Base-by-base conservation (phyloP, 2,797 vertebrate genomes). In the Diceros bicornis region DNA sequence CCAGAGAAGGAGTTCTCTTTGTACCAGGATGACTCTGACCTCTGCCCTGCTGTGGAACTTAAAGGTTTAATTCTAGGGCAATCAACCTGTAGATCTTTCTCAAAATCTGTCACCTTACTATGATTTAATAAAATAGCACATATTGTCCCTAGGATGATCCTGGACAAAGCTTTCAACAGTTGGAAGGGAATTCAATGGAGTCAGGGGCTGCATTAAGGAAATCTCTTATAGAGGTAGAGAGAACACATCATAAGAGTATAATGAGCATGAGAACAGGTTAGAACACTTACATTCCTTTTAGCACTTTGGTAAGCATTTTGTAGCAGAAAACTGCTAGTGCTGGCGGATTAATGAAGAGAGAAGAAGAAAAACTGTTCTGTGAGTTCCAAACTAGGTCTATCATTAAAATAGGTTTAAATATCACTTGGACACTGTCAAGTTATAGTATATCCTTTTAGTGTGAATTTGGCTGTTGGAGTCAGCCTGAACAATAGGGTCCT, bases 391-490 rank as follows among this genome's bases (percentile, higher is more conserved):
- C 25, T 41, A 89, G 68, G 72, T 47, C 37, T 57, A 27, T 93
- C 50, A 82, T 78, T 95, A 89, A 92, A 92, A 79, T 12, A 92
- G 64, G 29, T 86, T 95, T 97, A 88, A 91, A 72, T 94, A 88
- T 82, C 74, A 55, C 61, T 81, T 50, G 55, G 71, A 83, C 47
- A 20, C 52, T 4, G 13, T 87, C 57, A 77, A 84, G 52, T 81
- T 93, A 82, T 11, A 85, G 82, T 20, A 10, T 3, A 44, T 75
- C 74, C 47, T 91, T 55, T 78, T 25, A 74, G 55, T 10, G 4
- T 74, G 64, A 83, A 37, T 89, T 47, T 61, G 57, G 29, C 10
- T 9, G 21, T 20, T 21, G 34, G 59, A 59, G 50, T 64, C 84
- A 44, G 41, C 68, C 50, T 78, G n/a, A 81, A 66, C 17, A 82